Conservation (phyloP, 2,888 invertebrate species). For the Nasonia oneida region DNA sequence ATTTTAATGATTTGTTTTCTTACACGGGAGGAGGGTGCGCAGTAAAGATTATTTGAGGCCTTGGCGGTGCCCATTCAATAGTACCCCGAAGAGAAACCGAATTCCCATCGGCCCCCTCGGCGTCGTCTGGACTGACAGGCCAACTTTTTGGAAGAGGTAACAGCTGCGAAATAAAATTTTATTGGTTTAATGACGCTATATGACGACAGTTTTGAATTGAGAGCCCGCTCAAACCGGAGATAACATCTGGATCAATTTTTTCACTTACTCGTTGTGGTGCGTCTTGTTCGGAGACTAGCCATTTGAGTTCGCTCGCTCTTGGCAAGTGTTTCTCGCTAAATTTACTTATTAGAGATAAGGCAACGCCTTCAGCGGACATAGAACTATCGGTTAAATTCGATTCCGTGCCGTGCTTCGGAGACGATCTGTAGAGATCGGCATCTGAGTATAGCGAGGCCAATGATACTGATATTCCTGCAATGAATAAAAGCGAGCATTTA, state of each 20-base stretch:
- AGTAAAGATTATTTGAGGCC: conserved; percentile 91
- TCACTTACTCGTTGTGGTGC: conserved; percentile 84
- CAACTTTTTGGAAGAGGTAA: conserved; percentile 88
- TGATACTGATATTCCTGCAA: conserved; percentile 82
- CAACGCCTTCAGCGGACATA: conserved; percentile 89
- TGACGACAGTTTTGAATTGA: background rate
- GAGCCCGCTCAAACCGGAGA: too few species aligned
- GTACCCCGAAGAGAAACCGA: conserved; percentile 85
- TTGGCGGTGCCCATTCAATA: conserved; percentile 90
- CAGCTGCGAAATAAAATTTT: conserved; percentile 77
- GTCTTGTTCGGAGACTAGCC: conserved; percentile 90
- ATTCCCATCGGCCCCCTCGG: conserved; percentile 78
- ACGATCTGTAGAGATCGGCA: conserved; percentile 78
- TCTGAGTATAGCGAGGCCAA: conserved; percentile 85
- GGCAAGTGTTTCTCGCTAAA: conserved; percentile 89
- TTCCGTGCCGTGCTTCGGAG: conserved; percentile 78
- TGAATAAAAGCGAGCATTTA: background rate
- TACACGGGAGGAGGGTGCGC: conserved; percentile 86
- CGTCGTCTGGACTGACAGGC: conserved; percentile 85
- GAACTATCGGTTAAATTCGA: conserved; percentile 78
- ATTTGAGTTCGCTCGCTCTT: conserved; percentile 88
- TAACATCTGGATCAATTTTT: background rate
- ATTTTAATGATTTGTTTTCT: conserved; percentile 67
- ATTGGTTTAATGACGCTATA: conserved; percentile 9
- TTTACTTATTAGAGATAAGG: conserved; percentile 87